Conservation (phyloP, 2,797 vertebrate species). For the Masticophis lateralis region DNA sequence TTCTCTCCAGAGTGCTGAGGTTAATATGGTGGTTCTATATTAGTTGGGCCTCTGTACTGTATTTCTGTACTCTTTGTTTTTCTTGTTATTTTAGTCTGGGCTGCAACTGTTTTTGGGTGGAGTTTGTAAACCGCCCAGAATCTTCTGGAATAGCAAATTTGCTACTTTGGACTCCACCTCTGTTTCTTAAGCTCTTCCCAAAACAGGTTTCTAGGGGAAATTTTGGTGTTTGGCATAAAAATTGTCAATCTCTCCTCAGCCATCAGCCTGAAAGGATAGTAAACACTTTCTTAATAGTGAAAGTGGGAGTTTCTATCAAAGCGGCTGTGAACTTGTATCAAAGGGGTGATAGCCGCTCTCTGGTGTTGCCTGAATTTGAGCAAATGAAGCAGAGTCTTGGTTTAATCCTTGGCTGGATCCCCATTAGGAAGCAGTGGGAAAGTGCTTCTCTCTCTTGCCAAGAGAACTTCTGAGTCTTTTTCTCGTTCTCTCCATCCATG, state of each 20-base stretch:
- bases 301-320: background rate
- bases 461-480: background rate
- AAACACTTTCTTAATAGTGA: background rate
- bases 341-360: background rate
- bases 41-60: background rate
- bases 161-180: background rate
- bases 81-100: background rate
- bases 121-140: background rate
- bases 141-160: background rate
- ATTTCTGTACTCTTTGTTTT: background rate
- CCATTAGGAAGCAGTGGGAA: background rate
- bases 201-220: background rate
- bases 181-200: background rate
- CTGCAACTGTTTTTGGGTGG: background rate
- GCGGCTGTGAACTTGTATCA: background rate
- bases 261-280: background rate
- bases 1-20: background rate
- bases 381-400: background rate
- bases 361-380: background rate
- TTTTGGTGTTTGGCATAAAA: background rate
- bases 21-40: background rate
- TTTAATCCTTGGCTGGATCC: background rate
- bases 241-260: background rate
- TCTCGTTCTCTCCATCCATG: background rate
- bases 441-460: background rate